Evolutionary conservation across 2,888 invertebrate species (phyloP), one percentile per base, ranked within the genome.

Genomic region (Dasypogon diadema): DNA sequence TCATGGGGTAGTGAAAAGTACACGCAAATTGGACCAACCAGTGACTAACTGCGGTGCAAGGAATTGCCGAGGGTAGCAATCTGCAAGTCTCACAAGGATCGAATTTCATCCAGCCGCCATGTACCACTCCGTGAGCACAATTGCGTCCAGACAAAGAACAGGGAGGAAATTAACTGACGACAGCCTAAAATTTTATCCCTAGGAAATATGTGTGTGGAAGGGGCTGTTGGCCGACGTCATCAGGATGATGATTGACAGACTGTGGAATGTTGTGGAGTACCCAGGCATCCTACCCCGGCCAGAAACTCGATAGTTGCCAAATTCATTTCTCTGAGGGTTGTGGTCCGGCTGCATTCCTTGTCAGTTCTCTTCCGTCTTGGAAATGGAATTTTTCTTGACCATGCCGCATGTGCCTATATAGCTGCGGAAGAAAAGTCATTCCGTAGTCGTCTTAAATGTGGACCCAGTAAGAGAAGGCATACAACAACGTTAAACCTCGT

Each of bases 111-210:
- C 30, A 30, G 18, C n/a, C 18, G 48, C 30, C 70, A 51, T 70
- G 70, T 51, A 70, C 70, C 70, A 54, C 54, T 70, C n/a, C n/a
- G 54, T 30, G 51, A 70, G 70, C 70, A 54, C 70, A 51, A 70
- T 70, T 70, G 70, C 51, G 70, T 70, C 30, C 54, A 54, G 22
- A 70, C 70, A 70, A 70, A 21, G 70, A 46, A 51, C 24, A 2
- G 54, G 70, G 70, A 70, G 70, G 70, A 70, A 70, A 70, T 70
- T 70, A 70, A 70, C 70, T 46, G 54, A 42, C 70, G 54, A 54
- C 30, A 30, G 34, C 51, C 8, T 54, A 37, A 70, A 70, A 30
- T 70, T 70, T 54, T 54, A 54, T 54, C 54, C 70, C 51, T 48
- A 68, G 48, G 26, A 68, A 51, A 48, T 46, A 51, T 16, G 68